A percentile compares a stretch with the other conserved stretches of the same genome.
These are phyloP conservation scores for Melanotaenia pygmaea DNA, from an alignment of 2,797 vertebrate genomes.

Conservation along the genomic window DNA sequence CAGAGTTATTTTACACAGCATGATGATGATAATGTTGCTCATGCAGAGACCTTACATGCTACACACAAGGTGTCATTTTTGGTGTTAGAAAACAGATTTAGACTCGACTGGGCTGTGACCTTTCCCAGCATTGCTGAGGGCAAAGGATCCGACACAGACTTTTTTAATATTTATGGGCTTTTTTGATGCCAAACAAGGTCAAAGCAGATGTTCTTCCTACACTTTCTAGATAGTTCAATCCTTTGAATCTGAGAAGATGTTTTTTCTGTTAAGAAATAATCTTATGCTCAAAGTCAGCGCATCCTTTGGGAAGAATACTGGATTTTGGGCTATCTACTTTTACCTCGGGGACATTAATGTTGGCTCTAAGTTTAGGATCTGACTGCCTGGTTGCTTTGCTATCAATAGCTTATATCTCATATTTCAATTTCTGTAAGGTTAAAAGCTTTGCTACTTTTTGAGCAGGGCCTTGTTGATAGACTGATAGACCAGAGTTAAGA, in stretches of 20 bases:
- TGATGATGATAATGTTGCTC: conserved; percentile 59
- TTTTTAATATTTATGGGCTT: conserved; percentile 83
- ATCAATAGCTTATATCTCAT: conserved; percentile 42
- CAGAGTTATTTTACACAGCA: conserved; percentile 50
- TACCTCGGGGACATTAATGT: conserved; percentile 49
- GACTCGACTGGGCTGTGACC: conserved; percentile 75
- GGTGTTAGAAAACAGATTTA: conserved; percentile 72
- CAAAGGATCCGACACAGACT: conserved; percentile 65
- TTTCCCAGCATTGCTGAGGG: conserved; percentile 68
- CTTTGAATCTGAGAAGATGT: conserved; percentile 69
- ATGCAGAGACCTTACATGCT: conserved; percentile 43
- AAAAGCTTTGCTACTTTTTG: conserved; percentile 47
- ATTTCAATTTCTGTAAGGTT: conserved; percentile 52
- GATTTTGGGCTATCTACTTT: conserved; percentile 72
- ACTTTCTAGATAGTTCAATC: conserved; percentile 67
- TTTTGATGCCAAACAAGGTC: conserved; percentile 81
- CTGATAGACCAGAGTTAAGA: conserved; percentile 20
- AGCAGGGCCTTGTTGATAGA: conserved; percentile 13
- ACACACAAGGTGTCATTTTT: conserved; percentile 63
- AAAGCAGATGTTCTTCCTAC: conserved; percentile 73
- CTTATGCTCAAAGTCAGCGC: conserved; percentile 71
- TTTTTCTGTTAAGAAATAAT: conserved; percentile 71
- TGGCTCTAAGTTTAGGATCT: conserved; percentile 50
- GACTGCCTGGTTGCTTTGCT: conserved; percentile 35
- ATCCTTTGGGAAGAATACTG: conserved; percentile 57